Evolutionary conservation across 2,113 vertebrate genomes (phyloP).

Genomic region (Clarias macrocephalus): DNA sequence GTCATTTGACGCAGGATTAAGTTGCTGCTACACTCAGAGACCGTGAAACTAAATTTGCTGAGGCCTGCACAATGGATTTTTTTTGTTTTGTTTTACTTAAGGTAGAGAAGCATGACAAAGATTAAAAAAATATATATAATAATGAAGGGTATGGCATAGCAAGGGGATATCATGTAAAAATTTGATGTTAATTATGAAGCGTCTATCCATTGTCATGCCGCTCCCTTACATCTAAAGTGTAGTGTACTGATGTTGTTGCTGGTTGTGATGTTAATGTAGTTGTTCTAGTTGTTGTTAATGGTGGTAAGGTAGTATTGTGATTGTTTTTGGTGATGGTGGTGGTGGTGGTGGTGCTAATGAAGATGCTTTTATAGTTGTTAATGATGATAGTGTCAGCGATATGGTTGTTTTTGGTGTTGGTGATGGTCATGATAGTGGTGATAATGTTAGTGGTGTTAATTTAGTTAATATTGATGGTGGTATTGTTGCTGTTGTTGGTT

Average conservation of each 20-base stretch:
- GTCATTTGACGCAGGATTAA: slow-evolving; percentile 30
- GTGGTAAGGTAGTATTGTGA: too few species aligned
- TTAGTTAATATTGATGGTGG: background rate
- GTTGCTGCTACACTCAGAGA: background rate
- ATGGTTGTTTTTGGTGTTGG: background rate
- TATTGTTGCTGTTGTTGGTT: background rate
- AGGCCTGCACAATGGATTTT: background rate
- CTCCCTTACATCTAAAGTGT: too few species aligned
- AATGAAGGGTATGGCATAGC: background rate
- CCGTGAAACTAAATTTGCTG: background rate
- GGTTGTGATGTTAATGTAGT: too few species aligned
- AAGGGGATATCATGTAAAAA: background rate
- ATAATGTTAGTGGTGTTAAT: too few species aligned
- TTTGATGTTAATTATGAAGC: background rate
- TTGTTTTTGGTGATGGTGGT: background rate
- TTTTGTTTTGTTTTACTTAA: background rate
- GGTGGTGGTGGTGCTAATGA: background rate
- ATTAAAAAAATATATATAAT: background rate
- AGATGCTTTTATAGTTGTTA: background rate
- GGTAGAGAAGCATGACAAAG: background rate
- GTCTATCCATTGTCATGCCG: background rate
- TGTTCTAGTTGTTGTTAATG: too few species aligned
- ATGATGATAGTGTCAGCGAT: background rate
- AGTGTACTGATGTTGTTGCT: too few species aligned
- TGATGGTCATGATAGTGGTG: background rate